Conservation (phyloP, 2,888 invertebrate genomes). For the Latrodectus hesperus region DNA sequence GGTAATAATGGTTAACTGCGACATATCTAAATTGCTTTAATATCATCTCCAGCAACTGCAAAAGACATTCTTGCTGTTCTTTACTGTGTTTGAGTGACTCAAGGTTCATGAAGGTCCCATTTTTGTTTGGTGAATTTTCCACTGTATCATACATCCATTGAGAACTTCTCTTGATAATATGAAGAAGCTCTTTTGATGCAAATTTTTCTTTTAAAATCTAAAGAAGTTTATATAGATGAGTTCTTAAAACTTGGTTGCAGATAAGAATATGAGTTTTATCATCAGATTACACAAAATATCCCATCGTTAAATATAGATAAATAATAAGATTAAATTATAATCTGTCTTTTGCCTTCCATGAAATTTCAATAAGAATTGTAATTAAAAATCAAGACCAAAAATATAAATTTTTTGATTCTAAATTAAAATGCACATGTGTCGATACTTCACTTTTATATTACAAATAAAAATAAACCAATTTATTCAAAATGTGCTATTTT, state of each 20-base stretch:
- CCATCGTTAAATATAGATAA: no score
- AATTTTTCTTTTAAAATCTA: constrained; percentile 85
- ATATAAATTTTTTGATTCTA: no score
- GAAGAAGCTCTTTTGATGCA: constrained; percentile 83
- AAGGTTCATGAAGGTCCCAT: not conserved
- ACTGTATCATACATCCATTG: constrained; percentile 38
- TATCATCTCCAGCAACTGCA: constrained; percentile 83
- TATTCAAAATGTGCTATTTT: no score
- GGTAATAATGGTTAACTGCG: constrained; percentile 83
- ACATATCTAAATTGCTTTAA: constrained; percentile 89
- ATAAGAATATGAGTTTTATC: no score
- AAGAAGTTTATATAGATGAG: not conserved
- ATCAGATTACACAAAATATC: no score
- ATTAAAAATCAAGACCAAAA: no score
- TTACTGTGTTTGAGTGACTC: constrained; percentile 5
- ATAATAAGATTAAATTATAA: no score
- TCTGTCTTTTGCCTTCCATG: no score
- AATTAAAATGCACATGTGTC: no score
- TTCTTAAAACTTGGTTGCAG: not conserved
- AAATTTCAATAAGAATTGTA: no score
- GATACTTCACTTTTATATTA: no score
- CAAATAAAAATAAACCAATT: no score
- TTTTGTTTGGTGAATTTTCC: constrained; percentile 47
- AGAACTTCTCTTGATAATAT: constrained; percentile 86
- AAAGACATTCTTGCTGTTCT: constrained; percentile 74